Conservation (phyloP, 2,113 vertebrate genomes). For the Chloropsis hardwickii region DNA sequence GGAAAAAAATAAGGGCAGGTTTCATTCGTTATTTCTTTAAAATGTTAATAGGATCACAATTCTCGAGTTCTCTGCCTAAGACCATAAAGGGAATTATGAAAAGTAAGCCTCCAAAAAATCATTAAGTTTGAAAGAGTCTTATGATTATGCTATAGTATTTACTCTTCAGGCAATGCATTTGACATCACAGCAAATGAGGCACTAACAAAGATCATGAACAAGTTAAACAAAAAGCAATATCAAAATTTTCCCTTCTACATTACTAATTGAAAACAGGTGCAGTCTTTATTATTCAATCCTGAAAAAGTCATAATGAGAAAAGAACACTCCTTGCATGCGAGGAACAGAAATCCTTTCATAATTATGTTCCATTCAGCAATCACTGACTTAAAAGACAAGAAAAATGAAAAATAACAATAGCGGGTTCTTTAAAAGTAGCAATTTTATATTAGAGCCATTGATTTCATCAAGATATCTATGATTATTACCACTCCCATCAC, state of each 20-base stretch:
- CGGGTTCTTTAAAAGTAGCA: conserved; percentile 65
- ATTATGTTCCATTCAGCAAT: conserved; percentile 80
- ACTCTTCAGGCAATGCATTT: conserved; percentile 74
- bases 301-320: conserved; percentile 81
- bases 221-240: conserved; percentile 76
- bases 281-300: conserved; percentile 80
- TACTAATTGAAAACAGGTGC: conserved; percentile 81
- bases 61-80: conserved; percentile 42
- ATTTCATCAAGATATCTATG: conserved; percentile 70
- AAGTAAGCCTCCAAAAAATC: conserved; percentile 69
- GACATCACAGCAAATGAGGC: conserved; percentile 76
- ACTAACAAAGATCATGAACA: conserved; percentile 75
- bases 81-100: conserved; percentile 52
- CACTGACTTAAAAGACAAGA: conserved; percentile 70
- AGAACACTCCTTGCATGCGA: conserved; percentile 76
- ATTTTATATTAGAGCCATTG: conserved; percentile 74
- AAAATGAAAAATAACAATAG: conserved; percentile 70
- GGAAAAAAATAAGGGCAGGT: background rate
- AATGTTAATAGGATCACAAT: conserved; percentile 54
- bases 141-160: conserved; percentile 72
- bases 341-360: conserved; percentile 81
- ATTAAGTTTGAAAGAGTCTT: conserved; percentile 67
- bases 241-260: conserved; percentile 61
- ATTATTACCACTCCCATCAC: conserved; percentile 69
- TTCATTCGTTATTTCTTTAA: conserved; percentile 50